phyloP scores from a whole-genome alignment of 2,113 vertebrate species.

The Equus przewalskii region DNA sequence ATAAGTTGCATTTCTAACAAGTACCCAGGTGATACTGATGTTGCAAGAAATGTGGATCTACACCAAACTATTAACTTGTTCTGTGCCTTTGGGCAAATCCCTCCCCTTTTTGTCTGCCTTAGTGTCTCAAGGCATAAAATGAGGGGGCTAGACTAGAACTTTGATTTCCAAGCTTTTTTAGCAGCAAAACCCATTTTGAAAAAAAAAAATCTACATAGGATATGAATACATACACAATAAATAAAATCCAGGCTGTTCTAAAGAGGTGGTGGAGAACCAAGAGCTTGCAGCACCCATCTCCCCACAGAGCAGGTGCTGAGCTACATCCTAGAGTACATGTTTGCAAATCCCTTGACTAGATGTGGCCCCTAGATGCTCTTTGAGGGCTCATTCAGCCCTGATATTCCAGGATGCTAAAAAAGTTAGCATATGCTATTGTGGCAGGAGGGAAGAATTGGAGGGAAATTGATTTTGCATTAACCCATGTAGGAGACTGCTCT shows the following conservation, averaged over 20 bases:
- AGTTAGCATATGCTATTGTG: neutral
- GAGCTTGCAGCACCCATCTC: neutral
- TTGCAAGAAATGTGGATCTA: neutral
- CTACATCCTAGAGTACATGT: neutral
- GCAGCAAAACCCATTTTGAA: neutral
- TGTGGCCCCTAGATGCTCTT: neutral
- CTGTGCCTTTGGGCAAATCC: neutral
- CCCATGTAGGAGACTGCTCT: neutral
- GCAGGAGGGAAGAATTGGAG: neutral
- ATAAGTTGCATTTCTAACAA: constrained; percentile 3
- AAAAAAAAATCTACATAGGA: neutral
- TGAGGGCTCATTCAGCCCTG: neutral
- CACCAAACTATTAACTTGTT: neutral
- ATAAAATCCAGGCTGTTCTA: constrained; percentile 28
- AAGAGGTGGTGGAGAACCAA: neutral
- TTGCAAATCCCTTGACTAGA: constrained; percentile 15
- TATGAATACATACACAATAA: neutral
- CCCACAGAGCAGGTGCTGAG: neutral
- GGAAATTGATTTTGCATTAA: constrained; percentile 14
- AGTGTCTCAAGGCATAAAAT: constrained; percentile 9
- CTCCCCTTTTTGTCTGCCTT: neutral
- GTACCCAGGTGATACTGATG: neutral
- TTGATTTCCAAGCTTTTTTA: neutral
- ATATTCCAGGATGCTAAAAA: neutral
- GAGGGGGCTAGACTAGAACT: neutral